Evolutionary conservation across 2,797 vertebrate species (phyloP), one percentile per base, ranked within the genome.

Genomic region (Antrozous pallidus): DNA sequence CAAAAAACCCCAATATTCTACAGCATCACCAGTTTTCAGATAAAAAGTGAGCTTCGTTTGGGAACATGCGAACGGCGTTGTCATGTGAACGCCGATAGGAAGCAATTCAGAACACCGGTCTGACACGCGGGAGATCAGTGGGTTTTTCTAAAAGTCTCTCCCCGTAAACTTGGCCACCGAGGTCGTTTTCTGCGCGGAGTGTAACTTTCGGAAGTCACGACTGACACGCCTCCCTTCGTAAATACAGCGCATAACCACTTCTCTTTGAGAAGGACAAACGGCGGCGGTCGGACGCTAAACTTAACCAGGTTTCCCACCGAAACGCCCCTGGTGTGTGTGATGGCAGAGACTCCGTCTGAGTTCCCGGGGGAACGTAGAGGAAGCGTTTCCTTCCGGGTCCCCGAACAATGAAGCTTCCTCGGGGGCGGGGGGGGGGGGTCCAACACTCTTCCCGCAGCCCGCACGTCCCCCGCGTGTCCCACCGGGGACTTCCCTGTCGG

Each of bases 311-410:
- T 86, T 75, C 81, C 96, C 81, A 83, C 61, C 63, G 8, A 3
- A 93, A 91, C 90, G 61, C 36, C 84, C 51, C 81, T 85, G 0
- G 22, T 61, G 12, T 51, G 31, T 69, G n/a, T 93, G 93, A 73
- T 58, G 81, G 70, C 42, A 94, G 90, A 95, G 97, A 74, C 63
- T 86, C 22, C 13, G 8, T 67, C 22, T 16, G 74, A 33, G 78
- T 73, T 85, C 89, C 42, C 1, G 0, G 42, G 73, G 87, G 77
- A 85, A 8, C 70, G 17, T 71, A 88, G 45, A 94, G 96, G 96
- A 97, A 96, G 63, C 65, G 49, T 75, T 97, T 97, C 95, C 96
- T 96, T 95, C 93, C 95, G 70, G 22, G 1, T 42, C 47, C 49
- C 47, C 71, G 83, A 94, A 95, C 93, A 95, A 91, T 88, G 26